Evolutionary conservation across 2,888 invertebrate genomes (phyloP), one percentile per base, ranked within the genome.

Genomic region (Athalia rosae): DNA sequence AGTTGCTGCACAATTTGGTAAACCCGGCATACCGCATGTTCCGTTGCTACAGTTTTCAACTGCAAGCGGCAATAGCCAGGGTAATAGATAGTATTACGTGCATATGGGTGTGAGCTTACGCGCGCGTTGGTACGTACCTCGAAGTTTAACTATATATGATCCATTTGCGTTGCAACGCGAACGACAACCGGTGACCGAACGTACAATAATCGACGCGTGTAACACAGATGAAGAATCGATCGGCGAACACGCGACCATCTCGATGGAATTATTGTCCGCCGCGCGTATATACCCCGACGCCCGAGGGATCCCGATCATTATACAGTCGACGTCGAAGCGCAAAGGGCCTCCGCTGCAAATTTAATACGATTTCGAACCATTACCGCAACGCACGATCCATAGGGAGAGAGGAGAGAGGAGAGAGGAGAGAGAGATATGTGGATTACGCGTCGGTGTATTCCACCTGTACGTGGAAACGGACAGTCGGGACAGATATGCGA

Each of bases 191-290:
- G 43, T 62, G 62, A 62, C 62, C 41, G 62, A 62, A 64, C 64
- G 45, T 13, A n/a, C 64, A 64, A n/a, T 13, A 8, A 64, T 5
- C n/a, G 13, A 64, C 7, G 13, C 6, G 8, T 3, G 1, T 41
- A 28, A 28, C 2, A 61, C 61, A 45, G 47, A 28, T 28, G 47
- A 6, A 6, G 45, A 15, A 67, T 28, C 67, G 67, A 28, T 67
- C 67, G 28, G 50, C 3, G 53, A 67, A 50, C 50, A 28, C 28
- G 28, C 28, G 28, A 28, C 53, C 28, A 67, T 53, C 50, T 50
- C 15, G 50, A 67, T 45, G 67, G 67, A 67, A 67, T 53, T 67
- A 67, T 50, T 67, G 48, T 67, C 67, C 53, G 41, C 41, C 53
- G 48, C 28, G 28, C 28, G 28, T 28, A 28, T 28, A 2, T n/a